Base-by-base conservation (phyloP, 2,888 invertebrate genomes). In the Thalpophila matura region DNA sequence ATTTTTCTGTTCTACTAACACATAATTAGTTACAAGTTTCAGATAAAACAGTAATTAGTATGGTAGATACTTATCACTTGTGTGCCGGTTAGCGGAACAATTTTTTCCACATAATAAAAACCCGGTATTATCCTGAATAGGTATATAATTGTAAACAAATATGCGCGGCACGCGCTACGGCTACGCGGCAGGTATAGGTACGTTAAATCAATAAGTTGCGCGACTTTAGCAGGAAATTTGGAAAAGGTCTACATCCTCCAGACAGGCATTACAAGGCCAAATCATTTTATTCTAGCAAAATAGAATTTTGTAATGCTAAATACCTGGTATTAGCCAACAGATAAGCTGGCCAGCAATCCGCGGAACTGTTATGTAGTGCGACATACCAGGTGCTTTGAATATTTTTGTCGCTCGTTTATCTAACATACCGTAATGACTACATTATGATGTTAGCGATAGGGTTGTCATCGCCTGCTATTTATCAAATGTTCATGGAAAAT, bases 331-430 rank as follows among this genome's bases (percentile, higher is more conserved):
- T 37, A 14, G 18, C 10, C 22, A 47, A 37, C 29, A 72, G 57
- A 57, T 62, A 67, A 50, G 40, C 56, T 18, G 33, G 50, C 46
- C 46, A 50, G 50, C 33, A 35, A 43, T 71, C 65, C 55, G 24
- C 20, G 26, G 61, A 71, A 53, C 47, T 40, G 24, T n/a, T n/a
- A n/a, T n/a, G n/a, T 46, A 29, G 42, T 14, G 31, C 16, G 10
- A 33, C 62, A 46, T 62, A 49, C 68, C 46, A 33, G 59, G 38
- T 43, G 37, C 56, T 62, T 63, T 38, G 53, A 68, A 75, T 77
- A 66, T 71, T 77, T 74, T 68, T 64, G 64, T 69, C 38, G 27
- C 35, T 46, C 14, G 46, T 56, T 68, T 62, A 71, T 70, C 54
- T 74, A 31, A 47, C 57, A 50, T 69, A 63, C 62, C 54, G 42